phyloP scores from a whole-genome alignment of 2,888 invertebrate species.

The Erebia epiphron region DNA sequence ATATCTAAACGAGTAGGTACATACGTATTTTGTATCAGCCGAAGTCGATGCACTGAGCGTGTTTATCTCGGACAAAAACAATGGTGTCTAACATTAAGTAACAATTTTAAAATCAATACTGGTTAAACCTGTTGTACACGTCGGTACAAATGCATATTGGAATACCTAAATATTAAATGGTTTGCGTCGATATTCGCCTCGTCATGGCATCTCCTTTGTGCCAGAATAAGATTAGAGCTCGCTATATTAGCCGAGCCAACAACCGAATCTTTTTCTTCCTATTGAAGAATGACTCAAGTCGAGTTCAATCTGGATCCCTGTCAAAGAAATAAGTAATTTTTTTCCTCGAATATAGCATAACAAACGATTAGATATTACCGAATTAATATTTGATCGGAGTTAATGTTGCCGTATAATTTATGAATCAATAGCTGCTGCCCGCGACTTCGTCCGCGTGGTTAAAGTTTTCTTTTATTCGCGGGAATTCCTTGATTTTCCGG shows the following conservation, averaged over 20 bases:
- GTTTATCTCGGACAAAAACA: constrained; percentile 30
- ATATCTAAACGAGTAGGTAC: constrained; percentile 27
- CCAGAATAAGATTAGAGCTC: constrained; percentile 70
- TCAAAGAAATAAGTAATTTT: constrained; percentile 21
- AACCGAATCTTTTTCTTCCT: constrained; percentile 59
- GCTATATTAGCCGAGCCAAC: constrained; percentile 70
- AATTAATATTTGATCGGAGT: not conserved
- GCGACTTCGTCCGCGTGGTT: no score
- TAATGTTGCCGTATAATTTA: no score
- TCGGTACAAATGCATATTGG: constrained; percentile 64
- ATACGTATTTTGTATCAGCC: constrained; percentile 27
- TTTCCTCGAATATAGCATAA: constrained; percentile 2
- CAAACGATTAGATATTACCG: not conserved
- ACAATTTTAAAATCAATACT: constrained; percentile 31
- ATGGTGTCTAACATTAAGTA: constrained; percentile 17
- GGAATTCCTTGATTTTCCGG: no score
- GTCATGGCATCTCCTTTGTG: constrained; percentile 80
- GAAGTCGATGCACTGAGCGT: constrained; percentile 29
- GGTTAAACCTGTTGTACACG: constrained; percentile 45
- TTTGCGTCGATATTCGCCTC: constrained; percentile 71
- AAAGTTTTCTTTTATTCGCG: no score
- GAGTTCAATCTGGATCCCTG: constrained; percentile 20
- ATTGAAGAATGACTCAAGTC: constrained; percentile 50
- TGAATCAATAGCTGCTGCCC: no score
- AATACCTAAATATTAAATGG: constrained; percentile 81